Percentiles rank a stretch among this genome's conserved stretches.
phyloP scores from a whole-genome alignment of 2,113 vertebrate genomes.

The Laticauda colubrina region DNA sequence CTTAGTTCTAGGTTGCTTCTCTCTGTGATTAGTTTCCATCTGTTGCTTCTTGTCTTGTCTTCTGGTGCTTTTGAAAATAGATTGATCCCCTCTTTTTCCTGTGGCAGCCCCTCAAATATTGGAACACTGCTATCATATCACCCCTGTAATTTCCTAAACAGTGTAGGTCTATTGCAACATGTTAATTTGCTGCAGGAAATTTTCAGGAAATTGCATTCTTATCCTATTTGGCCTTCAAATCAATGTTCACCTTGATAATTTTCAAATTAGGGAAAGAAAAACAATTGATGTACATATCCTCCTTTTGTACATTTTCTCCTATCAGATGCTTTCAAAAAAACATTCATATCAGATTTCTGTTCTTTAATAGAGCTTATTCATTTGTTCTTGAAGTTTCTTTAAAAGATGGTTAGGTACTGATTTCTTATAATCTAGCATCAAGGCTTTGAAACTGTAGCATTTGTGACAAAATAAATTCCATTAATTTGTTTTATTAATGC shows the following conservation, averaged over 20 bases:
- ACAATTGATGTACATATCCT: background rate
- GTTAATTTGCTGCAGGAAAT: background rate
- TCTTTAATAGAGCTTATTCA: conserved; percentile 48
- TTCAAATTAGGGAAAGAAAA: conserved; percentile 47
- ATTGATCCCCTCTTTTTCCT: background rate
- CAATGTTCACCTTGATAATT: conserved; percentile 48
- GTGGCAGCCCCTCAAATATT: background rate
- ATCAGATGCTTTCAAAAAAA: background rate
- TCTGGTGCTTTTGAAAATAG: too few relatives aligned
- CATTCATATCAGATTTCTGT: conserved; percentile 29
- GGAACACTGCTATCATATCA: background rate
- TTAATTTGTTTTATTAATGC: conserved; percentile 77
- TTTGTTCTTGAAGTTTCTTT: conserved; percentile 64
- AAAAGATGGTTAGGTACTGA: conserved; percentile 57
- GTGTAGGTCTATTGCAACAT: background rate
- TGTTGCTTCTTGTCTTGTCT: too few relatives aligned
- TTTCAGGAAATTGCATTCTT: conserved; percentile 9
- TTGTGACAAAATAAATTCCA: conserved; percentile 78
- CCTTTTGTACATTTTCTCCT: background rate
- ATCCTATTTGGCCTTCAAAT: conserved; percentile 48
- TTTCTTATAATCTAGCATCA: conserved; percentile 69
- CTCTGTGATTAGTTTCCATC: too few relatives aligned
- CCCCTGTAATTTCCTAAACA: background rate
- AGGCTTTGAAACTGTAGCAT: conserved; percentile 66
- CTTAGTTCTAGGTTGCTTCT: too few relatives aligned